These are phyloP conservation scores for Lasioglossum morio DNA, from an alignment of 2,888 invertebrate species.

Conservation along the genomic window DNA sequence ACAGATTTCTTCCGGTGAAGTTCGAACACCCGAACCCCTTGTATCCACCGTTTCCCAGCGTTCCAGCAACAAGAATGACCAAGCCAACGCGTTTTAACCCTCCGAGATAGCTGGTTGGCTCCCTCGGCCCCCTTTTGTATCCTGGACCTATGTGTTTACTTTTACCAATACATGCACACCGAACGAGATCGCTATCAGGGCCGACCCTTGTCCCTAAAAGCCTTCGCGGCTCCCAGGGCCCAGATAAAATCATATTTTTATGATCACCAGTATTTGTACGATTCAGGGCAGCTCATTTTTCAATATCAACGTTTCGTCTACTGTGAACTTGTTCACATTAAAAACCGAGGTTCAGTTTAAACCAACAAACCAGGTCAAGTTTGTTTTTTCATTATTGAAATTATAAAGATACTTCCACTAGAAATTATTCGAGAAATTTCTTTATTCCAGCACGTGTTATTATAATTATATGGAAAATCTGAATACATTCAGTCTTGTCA, in stretches of 20 bases:
- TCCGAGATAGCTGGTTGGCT: constrained; percentile 32
- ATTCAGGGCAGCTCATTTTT: background rate
- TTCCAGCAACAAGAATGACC: constrained; percentile 21
- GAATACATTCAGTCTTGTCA: too few species aligned
- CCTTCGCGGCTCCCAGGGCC: background rate
- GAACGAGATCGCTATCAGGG: constrained; percentile 42
- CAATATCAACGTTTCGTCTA: background rate
- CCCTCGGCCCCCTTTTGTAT: constrained; percentile 48
- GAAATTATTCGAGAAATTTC: too few species aligned
- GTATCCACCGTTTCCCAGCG: background rate
- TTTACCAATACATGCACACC: constrained; percentile 40
- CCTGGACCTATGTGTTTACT: constrained; percentile 46
- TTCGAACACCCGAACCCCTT: background rate
- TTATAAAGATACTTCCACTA: too few species aligned
- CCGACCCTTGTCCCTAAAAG: constrained; percentile 33
- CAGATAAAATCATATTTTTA: background rate
- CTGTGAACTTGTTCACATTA: background rate
- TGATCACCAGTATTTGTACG: background rate
- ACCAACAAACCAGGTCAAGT: too few species aligned
- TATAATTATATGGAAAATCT: too few species aligned
- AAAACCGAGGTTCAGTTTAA: too few species aligned
- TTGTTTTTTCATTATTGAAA: too few species aligned
- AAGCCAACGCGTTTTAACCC: constrained; percentile 45
- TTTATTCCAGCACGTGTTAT: too few species aligned
- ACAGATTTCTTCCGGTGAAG: background rate